phyloP scores from a whole-genome alignment of 2,797 vertebrate species.

The Acipenser oxyrinchus region DNA sequence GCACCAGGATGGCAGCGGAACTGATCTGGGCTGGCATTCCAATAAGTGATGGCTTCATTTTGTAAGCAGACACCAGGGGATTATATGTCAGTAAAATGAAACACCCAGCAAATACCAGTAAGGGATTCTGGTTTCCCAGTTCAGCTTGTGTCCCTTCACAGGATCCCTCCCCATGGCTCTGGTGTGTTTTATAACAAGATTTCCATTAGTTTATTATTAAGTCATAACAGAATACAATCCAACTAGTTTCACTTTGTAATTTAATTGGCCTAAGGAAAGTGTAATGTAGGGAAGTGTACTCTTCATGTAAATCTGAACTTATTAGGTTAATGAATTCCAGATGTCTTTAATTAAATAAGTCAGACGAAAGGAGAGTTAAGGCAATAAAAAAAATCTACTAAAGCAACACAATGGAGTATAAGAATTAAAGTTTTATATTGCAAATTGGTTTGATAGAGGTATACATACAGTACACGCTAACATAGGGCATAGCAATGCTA shows the following conservation, averaged over 20 bases:
- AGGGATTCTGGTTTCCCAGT: no score
- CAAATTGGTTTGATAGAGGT: no score
- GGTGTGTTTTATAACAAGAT: constrained; percentile 12
- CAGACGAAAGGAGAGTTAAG: constrained; percentile 4
- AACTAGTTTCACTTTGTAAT: neutral
- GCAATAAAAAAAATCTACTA: constrained; percentile 4
- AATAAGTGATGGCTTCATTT: neutral
- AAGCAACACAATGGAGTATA: no score
- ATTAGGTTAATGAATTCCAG: constrained; percentile 11
- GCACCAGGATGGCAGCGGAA: neutral
- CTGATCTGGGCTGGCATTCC: neutral
- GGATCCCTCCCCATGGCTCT: constrained; percentile 4
- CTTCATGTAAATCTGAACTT: constrained; percentile 15
- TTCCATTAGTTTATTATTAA: constrained; percentile 21
- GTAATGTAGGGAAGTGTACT: neutral
- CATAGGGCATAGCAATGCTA: no score
- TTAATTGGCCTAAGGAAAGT: neutral
- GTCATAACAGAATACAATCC: constrained; percentile 13
- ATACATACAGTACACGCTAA: no score
- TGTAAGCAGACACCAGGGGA: neutral
- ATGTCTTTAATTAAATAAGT: constrained; percentile 13
- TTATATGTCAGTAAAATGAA: no score
- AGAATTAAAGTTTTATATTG: no score
- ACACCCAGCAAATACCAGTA: no score
- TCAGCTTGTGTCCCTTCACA: no score